Evolutionary conservation across 2,113 vertebrate species (phyloP).

Genomic region (Cinclus cinclus): DNA sequence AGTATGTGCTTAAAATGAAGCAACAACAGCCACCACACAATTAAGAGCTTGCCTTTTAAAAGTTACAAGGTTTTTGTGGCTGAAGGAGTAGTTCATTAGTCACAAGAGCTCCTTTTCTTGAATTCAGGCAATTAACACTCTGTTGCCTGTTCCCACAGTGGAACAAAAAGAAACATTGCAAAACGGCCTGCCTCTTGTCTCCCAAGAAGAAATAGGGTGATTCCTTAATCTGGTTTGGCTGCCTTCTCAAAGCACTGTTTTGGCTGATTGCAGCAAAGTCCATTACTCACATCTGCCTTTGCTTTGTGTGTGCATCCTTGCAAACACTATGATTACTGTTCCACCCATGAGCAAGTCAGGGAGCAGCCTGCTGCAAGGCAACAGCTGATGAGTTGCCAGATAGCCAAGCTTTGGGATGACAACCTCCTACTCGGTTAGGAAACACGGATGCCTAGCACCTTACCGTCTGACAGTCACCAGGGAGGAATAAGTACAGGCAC

Average conservation of each 20-base stretch:
- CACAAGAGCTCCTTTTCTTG: conserved; percentile 32
- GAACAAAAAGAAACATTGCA: conserved; percentile 25
- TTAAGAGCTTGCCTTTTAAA: not conserved
- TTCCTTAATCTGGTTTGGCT: conserved; percentile 58
- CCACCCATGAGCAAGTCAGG: conserved; percentile 36
- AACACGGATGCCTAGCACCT: not conserved
- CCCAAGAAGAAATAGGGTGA: conserved; percentile 24
- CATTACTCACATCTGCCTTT: conserved; percentile 55
- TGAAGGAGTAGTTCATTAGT: conserved; percentile 36
- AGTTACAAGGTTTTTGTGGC: not conserved
- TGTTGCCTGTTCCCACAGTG: conserved; percentile 60
- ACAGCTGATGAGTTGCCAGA: not conserved
- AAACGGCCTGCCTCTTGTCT: conserved; percentile 30
- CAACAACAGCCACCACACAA: not conserved
- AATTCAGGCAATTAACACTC: not conserved
- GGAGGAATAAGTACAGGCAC: not conserved
- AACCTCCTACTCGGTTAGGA: not conserved
- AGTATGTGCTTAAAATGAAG: accelerated
- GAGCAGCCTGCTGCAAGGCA: not conserved
- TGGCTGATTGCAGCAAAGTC: conserved; percentile 27
- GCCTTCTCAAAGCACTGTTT: not conserved
- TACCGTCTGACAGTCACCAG: not conserved
- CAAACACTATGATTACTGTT: not conserved
- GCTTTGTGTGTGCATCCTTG: not conserved
- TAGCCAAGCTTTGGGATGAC: not conserved